Percentiles rank a stretch among this genome's conserved stretches.
Conservation (phyloP, 1,140 invertebrate species). For the Drosophila arizonae region DNA sequence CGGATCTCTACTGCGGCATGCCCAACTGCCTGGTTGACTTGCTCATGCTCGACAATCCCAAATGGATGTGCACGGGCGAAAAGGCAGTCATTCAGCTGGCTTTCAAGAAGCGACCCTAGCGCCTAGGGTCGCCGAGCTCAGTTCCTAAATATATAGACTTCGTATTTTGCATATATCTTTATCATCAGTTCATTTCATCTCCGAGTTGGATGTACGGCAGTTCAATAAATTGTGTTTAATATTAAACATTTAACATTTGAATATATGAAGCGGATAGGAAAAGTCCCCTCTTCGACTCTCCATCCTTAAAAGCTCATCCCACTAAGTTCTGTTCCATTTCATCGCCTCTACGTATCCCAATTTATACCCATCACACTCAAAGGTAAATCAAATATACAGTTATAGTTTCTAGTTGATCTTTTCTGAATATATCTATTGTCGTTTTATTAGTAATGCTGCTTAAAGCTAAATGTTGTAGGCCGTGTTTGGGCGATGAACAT, state of each 20-base stretch:
- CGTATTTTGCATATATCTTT: too few species aligned
- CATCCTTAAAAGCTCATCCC: too few species aligned
- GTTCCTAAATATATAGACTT: not conserved
- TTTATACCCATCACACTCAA: too few species aligned
- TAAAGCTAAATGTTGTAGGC: conserved; percentile 57
- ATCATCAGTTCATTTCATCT: too few species aligned
- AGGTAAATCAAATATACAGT: too few species aligned
- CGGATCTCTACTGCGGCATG: conserved; percentile 94
- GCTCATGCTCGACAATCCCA: conserved; percentile 84
- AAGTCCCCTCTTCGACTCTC: too few species aligned
- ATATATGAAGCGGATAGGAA: too few species aligned
- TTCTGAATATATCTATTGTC: conserved; percentile 43
- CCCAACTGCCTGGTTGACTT: conserved; percentile 84
- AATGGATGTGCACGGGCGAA: conserved; percentile 93
- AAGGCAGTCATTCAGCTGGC: conserved; percentile 86
- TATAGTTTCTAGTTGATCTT: not conserved
- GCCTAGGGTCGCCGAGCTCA: not conserved
- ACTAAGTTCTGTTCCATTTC: too few species aligned
- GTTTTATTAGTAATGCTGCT: conserved; percentile 59
- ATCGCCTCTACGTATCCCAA: too few species aligned
- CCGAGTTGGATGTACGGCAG: too few species aligned
- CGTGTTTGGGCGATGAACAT: conserved; percentile 63
- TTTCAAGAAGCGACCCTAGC: conserved; percentile 41
- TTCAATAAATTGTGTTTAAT: too few species aligned
- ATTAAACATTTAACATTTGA: too few species aligned